Evolutionary conservation across 2,113 vertebrate genomes (phyloP).

Genomic region (Theristicus caerulescens): DNA sequence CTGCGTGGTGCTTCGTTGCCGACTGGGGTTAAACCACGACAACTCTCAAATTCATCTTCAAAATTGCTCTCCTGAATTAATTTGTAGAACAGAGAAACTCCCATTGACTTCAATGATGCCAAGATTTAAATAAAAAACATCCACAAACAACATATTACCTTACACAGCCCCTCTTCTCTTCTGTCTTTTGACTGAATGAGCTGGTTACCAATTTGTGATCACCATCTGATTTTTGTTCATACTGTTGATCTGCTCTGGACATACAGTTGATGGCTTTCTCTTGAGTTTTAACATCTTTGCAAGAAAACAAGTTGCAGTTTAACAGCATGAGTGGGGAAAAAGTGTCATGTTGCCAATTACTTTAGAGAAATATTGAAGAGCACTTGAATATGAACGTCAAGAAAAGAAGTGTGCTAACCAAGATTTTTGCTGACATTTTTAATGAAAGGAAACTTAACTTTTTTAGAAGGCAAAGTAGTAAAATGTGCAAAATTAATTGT

Average conservation of each 20-base stretch:
- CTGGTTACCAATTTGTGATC: neutral
- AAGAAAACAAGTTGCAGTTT: conserved; percentile 3
- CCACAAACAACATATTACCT: conserved; percentile 56
- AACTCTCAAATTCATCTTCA: neutral
- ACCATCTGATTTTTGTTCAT: neutral
- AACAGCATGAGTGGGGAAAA: neutral
- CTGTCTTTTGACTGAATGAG: neutral
- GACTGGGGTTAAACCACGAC: too few species aligned
- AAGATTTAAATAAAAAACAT: neutral
- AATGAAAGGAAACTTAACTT: neutral
- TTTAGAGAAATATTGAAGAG: neutral
- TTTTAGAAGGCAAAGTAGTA: neutral
- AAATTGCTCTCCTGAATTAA: neutral
- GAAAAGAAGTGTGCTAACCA: neutral
- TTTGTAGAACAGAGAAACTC: neutral
- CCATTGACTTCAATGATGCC: neutral
- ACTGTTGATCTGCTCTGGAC: neutral
- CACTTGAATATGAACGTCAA: neutral
- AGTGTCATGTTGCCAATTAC: neutral
- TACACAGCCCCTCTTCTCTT: conserved; percentile 2
- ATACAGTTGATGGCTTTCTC: neutral
- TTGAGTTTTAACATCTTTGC: conserved; percentile 15
- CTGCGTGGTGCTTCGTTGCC: too few species aligned
- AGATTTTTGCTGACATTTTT: neutral
- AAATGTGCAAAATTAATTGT: neutral